Conservation (phyloP, 2,113 vertebrate genomes). For the Chaetops frenatus region DNA sequence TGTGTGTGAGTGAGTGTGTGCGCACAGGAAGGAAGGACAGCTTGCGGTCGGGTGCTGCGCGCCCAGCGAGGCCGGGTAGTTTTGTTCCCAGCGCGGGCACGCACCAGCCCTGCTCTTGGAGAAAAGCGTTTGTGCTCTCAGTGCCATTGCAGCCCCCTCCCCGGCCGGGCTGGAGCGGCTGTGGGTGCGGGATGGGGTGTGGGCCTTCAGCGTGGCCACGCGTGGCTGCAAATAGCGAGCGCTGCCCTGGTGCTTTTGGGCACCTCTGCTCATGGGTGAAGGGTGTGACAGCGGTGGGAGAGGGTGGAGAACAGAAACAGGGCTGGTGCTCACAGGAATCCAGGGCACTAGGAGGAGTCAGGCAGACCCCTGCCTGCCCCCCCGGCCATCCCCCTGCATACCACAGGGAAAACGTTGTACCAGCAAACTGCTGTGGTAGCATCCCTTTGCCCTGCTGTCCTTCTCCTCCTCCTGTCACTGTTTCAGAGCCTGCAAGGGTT, state of each 20-base stretch:
- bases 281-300: background rate
- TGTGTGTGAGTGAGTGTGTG: background rate
- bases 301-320: background rate
- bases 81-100: background rate
- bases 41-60: background rate
- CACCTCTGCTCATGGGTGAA: background rate
- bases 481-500: fast-evolving
- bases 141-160: background rate
- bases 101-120: background rate
- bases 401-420: background rate
- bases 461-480: background rate
- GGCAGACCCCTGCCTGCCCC: background rate
- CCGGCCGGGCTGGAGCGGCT: background rate
- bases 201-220: fast-evolving
- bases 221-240: background rate
- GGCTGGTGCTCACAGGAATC: background rate
- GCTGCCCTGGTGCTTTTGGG: background rate
- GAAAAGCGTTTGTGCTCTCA: background rate
- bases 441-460: background rate
- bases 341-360: background rate
- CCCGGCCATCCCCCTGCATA: fast-evolving
- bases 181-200: background rate
- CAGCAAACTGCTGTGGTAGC: background rate
- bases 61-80: fast-evolving
- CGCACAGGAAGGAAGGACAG: constrained; percentile 34